Conservation (phyloP, 2,797 vertebrate genomes). For the Girardinus metallicus region DNA sequence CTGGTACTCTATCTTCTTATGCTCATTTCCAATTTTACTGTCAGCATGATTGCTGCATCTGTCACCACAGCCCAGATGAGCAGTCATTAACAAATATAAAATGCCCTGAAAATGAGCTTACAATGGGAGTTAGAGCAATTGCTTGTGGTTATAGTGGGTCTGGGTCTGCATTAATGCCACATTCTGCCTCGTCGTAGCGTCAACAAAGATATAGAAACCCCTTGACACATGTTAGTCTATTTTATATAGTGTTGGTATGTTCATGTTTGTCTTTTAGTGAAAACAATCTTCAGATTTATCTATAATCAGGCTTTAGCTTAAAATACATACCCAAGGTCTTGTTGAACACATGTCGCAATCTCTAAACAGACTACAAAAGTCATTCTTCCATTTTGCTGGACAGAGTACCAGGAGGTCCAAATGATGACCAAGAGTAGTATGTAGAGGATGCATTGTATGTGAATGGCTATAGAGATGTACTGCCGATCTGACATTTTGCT, state of each 20-base stretch:
- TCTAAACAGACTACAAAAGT: not conserved
- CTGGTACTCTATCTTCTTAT: not conserved
- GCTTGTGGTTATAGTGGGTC: constrained; percentile 28
- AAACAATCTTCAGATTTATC: not conserved
- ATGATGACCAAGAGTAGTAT: no score
- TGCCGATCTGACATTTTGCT: no score
- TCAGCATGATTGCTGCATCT: constrained; percentile 1
- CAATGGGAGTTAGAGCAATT: constrained; percentile 43
- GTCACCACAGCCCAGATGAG: constrained; percentile 19
- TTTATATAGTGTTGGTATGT: constrained; percentile 30
- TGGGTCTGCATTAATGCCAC: constrained; percentile 51
- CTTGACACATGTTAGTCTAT: constrained; percentile 61
- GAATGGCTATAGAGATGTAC: no score
- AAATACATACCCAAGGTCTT: not conserved
- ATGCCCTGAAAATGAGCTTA: constrained; percentile 10
- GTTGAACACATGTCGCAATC: not conserved
- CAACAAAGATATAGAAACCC: constrained; percentile 47
- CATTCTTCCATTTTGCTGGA: not conserved
- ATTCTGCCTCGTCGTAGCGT: constrained; percentile 53
- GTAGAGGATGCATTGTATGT: no score
- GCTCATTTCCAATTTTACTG: constrained; percentile 2
- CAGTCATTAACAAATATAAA: constrained; percentile 1
- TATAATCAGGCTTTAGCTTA: not conserved
- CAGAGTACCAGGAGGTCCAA: no score
- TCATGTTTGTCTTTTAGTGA: constrained; percentile 6